Evolutionary conservation across 1,140 invertebrate genomes (phyloP), one percentile per base, ranked within the genome.

Genomic region (Drosophila funebris): DNA sequence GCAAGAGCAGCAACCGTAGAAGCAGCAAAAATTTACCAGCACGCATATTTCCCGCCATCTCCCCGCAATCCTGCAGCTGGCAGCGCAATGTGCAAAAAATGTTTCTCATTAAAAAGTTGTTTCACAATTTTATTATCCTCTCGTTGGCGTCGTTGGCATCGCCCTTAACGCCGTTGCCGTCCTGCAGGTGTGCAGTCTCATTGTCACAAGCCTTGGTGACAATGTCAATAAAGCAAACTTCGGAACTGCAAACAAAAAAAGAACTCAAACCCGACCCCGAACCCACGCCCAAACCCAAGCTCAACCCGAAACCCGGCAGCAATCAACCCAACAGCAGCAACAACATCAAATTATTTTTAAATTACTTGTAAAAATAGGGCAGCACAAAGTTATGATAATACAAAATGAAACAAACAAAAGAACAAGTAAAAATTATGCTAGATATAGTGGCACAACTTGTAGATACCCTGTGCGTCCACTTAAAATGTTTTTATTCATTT

Each of bases 81-180:
- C 76, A 79, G 37, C 66, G 81, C 63, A 85, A 85, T 84, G 68
- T 80, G 80, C 81, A 80, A 84, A 84, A 85, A 84, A 78, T 84
- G 80, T 85, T 84, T 85, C 80, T 84, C 80, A 84, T 84, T 85
- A 84, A 84, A 84, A 84, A 84, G 80, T 84, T 84, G 80, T 84
- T 85, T 80, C 77, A 76, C 80, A 84, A 84, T 84, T 85, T 81
- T 84, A 84, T 85, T 84, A 84, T 84, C 77, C 77, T 73, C 63
- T 76, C 68, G 63, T 53, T 61, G 62, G 22, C 52, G 54, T 27
- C 13, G 48, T 48, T 56, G 31, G 24, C 24, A 27, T 4, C 48
- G 33, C 22, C 50, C 37, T 14, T 16, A 14, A 8, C n/a, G 11
- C 18, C 56, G 33, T 50, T 33, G 36, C 33, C 41, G 39, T 58